phyloP scores from a whole-genome alignment of 2,797 vertebrate genomes.

The Bovichtus diacanthus region DNA sequence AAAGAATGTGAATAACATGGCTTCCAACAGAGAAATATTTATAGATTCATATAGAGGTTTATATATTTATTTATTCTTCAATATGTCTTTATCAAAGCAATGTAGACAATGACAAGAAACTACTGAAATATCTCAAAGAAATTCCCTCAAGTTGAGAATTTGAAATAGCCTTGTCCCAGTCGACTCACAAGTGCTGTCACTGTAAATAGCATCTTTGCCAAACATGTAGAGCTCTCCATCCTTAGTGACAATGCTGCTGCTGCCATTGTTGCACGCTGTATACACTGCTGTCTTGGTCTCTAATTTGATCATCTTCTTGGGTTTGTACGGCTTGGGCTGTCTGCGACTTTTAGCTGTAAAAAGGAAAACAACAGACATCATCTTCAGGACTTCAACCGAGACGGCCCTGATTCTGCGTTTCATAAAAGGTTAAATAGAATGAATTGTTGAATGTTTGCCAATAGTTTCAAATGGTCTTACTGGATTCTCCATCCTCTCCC shows the following conservation, averaged over 20 bases:
- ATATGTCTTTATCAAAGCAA: neutral
- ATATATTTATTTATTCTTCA: neutral
- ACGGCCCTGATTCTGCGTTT: neutral
- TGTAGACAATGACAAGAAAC: neutral
- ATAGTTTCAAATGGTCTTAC: constrained; percentile 80
- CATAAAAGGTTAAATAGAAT: neutral
- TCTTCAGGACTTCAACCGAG: neutral
- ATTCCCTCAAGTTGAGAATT: neutral
- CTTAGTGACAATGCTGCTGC: constrained; percentile 98
- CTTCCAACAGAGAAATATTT: neutral
- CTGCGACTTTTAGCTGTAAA: constrained; percentile 95
- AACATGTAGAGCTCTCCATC: constrained; percentile 99
- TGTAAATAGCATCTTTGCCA: constrained; percentile 99
- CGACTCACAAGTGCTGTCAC: constrained; percentile 96
- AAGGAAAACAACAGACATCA: constrained; percentile 20
- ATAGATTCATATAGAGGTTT: neutral
- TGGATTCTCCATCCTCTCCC: constrained; percentile 98
- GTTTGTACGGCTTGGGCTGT: constrained; percentile 98
- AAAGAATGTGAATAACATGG: neutral
- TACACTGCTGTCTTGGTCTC: constrained; percentile 96
- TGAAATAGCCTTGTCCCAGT: neutral
- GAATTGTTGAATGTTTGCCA: neutral
- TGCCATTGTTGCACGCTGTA: constrained; percentile 98
- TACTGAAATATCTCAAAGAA: neutral
- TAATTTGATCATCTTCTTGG: constrained; percentile 99